Evolutionary conservation across 1,140 invertebrate species (phyloP).

Genomic region (Pogonomyrmex californicus): DNA sequence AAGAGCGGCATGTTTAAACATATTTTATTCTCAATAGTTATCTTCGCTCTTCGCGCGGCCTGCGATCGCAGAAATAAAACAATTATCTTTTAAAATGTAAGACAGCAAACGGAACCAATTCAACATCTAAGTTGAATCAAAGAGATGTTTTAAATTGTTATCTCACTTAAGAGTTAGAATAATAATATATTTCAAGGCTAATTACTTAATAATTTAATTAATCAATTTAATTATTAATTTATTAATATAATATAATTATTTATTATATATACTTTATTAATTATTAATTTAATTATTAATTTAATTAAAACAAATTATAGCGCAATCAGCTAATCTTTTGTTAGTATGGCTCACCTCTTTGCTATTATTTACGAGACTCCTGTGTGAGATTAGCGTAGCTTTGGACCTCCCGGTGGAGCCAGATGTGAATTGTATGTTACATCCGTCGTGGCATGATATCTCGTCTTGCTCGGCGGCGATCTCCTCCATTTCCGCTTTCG

Average conservation of each 20-base stretch:
- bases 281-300: constrained; percentile 27
- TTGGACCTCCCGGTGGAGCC: constrained; percentile 96
- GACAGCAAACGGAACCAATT: not conserved
- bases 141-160: too few species aligned
- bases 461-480: constrained; percentile 78
- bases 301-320: not conserved
- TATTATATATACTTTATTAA: not conserved
- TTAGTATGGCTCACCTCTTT: constrained; percentile 83
- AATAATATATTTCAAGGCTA: too few species aligned
- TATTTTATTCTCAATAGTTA: constrained; percentile 88
- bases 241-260: too few species aligned
- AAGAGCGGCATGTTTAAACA: constrained; percentile 96
- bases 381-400: constrained; percentile 94
- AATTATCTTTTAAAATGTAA: not conserved
- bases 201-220: too few species aligned
- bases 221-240: too few species aligned
- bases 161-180: too few species aligned
- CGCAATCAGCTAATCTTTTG: not conserved
- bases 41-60: constrained; percentile 88
- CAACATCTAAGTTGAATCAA: too few species aligned
- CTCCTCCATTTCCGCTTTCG: constrained; percentile 74
- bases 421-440: constrained; percentile 96
- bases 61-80: constrained; percentile 77
- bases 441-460: constrained; percentile 90
- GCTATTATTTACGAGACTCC: constrained; percentile 95